These are phyloP conservation scores for Silurus glanis DNA, from an alignment of 2,113 vertebrate species.

Conservation along the genomic window DNA sequence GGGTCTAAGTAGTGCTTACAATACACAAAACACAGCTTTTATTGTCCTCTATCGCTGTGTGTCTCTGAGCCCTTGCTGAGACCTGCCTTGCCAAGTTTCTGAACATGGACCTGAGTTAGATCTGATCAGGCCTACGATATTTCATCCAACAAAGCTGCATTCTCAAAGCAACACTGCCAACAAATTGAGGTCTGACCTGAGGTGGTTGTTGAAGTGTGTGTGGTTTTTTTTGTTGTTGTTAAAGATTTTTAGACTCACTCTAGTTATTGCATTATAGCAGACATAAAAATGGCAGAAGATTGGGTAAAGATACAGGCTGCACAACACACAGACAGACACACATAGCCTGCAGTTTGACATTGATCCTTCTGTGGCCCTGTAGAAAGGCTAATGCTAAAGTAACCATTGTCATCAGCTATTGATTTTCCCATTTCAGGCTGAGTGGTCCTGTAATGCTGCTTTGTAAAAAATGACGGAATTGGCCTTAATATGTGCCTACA, in stretches of 20 bases:
- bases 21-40: constrained; percentile 69
- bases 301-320: constrained; percentile 37
- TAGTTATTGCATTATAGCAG: neutral
- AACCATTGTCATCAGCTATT: constrained; percentile 69
- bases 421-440: constrained; percentile 64
- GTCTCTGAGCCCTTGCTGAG: constrained; percentile 25
- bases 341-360: constrained; percentile 63
- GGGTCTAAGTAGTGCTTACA: constrained; percentile 41
- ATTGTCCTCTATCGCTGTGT: constrained; percentile 63
- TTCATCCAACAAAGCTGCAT: neutral
- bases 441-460: constrained; percentile 45
- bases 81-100: neutral
- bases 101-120: constrained; percentile 9
- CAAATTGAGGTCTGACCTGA: neutral
- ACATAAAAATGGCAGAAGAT: constrained; percentile 7
- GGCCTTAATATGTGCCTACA: constrained; percentile 38
- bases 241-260: neutral
- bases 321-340: constrained; percentile 51
- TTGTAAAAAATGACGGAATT: constrained; percentile 58
- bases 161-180: constrained; percentile 17
- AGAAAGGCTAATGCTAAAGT: constrained; percentile 62
- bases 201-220: neutral
- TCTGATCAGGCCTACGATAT: constrained; percentile 5
- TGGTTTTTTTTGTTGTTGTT: neutral
- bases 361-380: constrained; percentile 61